Conservation (phyloP, 2,888 invertebrate genomes). For the Netelia fuscicornis region DNA sequence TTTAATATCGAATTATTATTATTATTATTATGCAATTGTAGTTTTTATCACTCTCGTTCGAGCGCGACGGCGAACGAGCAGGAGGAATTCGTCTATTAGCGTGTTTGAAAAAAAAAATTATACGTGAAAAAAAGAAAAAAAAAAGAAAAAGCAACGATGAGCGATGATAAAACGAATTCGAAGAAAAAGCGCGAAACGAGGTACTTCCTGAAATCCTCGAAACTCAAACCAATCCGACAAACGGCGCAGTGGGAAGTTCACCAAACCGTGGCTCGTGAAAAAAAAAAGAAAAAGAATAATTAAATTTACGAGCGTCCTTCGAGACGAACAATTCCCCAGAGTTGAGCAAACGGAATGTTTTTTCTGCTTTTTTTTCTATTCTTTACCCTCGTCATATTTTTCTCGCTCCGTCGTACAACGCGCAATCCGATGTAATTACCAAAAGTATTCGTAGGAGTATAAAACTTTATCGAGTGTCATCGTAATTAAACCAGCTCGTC, state of each 20-base stretch:
- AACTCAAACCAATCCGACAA: neutral
- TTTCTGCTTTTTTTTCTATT: neutral
- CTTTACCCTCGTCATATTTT: neutral
- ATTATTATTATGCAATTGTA: neutral
- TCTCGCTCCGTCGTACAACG: conserved; percentile 1
- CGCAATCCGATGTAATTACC: conserved; percentile 1
- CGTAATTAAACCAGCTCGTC: neutral
- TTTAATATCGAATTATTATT: neutral
- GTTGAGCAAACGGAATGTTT: conserved; percentile 26
- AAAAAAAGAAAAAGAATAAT: conserved; percentile 32
- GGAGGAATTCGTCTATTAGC: too few species aligned
- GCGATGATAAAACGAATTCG: neutral
- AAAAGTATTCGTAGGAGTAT: neutral
- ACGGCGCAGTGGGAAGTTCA: conserved; percentile 5
- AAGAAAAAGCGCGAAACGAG: conserved; percentile 14
- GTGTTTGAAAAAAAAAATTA: neutral
- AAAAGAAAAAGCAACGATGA: neutral
- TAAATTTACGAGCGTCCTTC: conserved; percentile 53
- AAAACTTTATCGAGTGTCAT: neutral
- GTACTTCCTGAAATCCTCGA: conserved; percentile 34
- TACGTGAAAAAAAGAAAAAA: neutral
- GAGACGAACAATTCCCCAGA: conserved; percentile 31
- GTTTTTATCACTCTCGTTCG: too few species aligned
- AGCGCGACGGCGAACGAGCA: too few species aligned
- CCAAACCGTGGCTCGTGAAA: conserved; percentile 22